Evolutionary conservation across 2,113 vertebrate genomes (phyloP), one percentile per base, ranked within the genome.

Genomic region (Centrocercus urophasianus): DNA sequence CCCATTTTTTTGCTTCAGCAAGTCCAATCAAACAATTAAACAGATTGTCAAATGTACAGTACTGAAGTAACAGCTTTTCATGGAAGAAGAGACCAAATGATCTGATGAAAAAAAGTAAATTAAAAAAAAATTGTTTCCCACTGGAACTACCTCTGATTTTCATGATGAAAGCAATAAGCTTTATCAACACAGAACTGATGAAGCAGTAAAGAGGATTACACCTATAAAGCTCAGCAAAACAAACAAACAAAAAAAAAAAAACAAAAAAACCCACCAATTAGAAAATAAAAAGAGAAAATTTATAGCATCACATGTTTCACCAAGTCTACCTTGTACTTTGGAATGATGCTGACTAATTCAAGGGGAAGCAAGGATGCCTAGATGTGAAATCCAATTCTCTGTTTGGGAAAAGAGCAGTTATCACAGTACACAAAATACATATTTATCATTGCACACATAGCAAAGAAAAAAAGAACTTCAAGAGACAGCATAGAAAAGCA

Each of bases 21-120:
- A 50, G 34, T 87, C 92, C 65, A 76, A 42, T 34, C 64, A 38
- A 88, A 94, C 56, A 80, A 85, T 80, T 86, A 85, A 94, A 88
- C 72, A 91, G 84, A 85, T 45, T 72, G 60, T 60, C 80, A 93
- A 56, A 90, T 77, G n/a, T 64, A 81, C 22, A 59, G 16, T 66
- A 64, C 22, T 25, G 34, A 90, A 72, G 22, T 34, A 87, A 25
- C 50, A 89, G 32, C 19, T 93, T 92, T 91, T 64, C 25, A 42
- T 40, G 72, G 48, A 90, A 84, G 34, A 76, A 73, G 32, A 73
- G 89, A 86, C 56, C 21, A 87, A 92, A 88, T 25, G 4, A 77
- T 76, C 19, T 43, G 30, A 82, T 48, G 11, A 54, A 66, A 77
- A 47, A 80, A 42, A 43, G 7, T 17, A 34, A 90, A 83, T 15